Evolutionary conservation across 2,888 invertebrate species (phyloP), one percentile per base, ranked within the genome.

Genomic region (Drosophila mayaguana): DNA sequence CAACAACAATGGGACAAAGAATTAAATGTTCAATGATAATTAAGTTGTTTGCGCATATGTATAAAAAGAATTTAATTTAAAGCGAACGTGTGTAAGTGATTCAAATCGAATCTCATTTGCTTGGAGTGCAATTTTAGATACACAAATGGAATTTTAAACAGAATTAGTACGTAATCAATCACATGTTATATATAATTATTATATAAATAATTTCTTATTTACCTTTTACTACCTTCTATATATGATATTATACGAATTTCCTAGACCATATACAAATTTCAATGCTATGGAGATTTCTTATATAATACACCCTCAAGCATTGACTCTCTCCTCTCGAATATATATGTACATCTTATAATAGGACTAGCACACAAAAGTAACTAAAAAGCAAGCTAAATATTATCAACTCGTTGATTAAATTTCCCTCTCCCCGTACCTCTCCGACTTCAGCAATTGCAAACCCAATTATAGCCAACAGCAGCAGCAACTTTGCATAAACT

Each of bases 21-120:
- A 34, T 9, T 9, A 45, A 55, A 43, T 43, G 50, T 69, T 46
- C 56, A 48, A 63, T 65, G 76, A 51, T 78, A 64, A 76, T 78
- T 62, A 64, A 50, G 59, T 45, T 42, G 40, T 43, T 22, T 63
- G 55, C 25, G 32, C 28, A 48, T 28, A n/a, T 28, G 28, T 28
- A 20, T 50, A 54, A 43, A 55, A 56, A 50, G 32, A 50, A 50
- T 50, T 18, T 2, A 50, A 50, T 50, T 50, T 18, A 32, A 34
- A 20, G 34, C 18, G 18, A 25, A 11, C 12, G 8, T 4, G 25
- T 8, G 8, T 16, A 16, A 9, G 18, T 28, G 32, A 50, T 32
- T 32, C n/a, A 12, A 20, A 20, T 34, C 3, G 32, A 50, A 50
- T 18, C 6, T 32, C 28, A 50, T 50, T 18, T 18, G n/a, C 9